phyloP scores from a whole-genome alignment of 2,113 vertebrate genomes.

The Corynorhinus townsendii region DNA sequence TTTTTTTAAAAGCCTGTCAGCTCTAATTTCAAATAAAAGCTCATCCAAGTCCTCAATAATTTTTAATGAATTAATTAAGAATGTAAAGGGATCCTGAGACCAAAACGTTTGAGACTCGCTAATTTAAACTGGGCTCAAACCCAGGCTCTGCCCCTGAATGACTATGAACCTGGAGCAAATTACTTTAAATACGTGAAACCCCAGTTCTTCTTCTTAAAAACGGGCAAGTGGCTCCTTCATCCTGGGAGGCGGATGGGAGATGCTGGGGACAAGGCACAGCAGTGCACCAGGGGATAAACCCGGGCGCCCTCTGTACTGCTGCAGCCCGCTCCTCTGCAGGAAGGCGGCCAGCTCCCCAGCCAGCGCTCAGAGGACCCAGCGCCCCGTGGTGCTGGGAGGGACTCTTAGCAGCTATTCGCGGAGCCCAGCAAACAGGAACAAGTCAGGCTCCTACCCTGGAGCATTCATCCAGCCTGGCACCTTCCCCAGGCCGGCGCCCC shows the following conservation, averaged over 20 bases:
- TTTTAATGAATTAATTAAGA: background rate
- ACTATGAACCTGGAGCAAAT: background rate
- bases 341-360: background rate
- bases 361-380: background rate
- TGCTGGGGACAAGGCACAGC: background rate
- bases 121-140: background rate
- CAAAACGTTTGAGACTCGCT: background rate
- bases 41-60: background rate
- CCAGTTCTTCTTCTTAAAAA: background rate
- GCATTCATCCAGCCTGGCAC: constrained; percentile 66
- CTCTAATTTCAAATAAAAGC: background rate
- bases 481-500: constrained; percentile 54
- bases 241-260: background rate
- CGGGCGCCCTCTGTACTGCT: accelerated
- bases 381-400: background rate
- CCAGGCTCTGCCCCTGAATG: background rate
- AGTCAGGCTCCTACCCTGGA: background rate
- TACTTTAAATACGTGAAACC: background rate
- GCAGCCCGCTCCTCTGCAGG: background rate
- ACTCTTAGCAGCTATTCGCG: constrained; percentile 65
- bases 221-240: background rate
- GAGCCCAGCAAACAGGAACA: constrained; percentile 37
- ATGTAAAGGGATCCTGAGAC: background rate
- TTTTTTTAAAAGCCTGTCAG: background rate
- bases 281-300: accelerated